phyloP scores from a whole-genome alignment of 2,888 invertebrate genomes.

The Lampropteryx suffumata region DNA sequence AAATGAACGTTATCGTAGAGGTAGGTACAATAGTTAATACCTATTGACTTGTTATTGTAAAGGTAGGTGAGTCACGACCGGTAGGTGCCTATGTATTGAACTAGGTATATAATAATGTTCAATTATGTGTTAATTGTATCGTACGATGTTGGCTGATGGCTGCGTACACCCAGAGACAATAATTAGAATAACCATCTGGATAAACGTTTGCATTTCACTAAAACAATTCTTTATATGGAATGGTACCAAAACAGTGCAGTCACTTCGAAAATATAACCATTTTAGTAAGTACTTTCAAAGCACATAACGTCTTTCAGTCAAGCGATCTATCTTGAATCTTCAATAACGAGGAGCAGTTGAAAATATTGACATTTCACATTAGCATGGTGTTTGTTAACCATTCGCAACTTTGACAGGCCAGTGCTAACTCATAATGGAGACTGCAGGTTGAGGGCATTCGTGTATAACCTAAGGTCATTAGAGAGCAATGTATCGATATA shows the following conservation, averaged over 20 bases:
- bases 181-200: no score
- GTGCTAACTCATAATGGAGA: neutral
- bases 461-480: neutral
- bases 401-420: constrained; percentile 6
- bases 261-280: no score
- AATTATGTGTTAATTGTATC: constrained; percentile 26
- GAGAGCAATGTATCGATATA: neutral
- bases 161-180: no score
- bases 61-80: constrained; percentile 11
- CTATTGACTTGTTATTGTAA: constrained; percentile 14
- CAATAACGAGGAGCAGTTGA: neutral
- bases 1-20: constrained; percentile 14
- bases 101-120: constrained; percentile 1
- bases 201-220: no score
- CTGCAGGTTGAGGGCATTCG: neutral
- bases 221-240: no score
- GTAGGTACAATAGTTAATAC: neutral
- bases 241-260: no score
- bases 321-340: neutral
- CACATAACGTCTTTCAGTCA: no score
- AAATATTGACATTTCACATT: constrained; percentile 13
- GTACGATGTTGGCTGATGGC: constrained; percentile 13
- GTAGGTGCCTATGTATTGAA: constrained; percentile 13
- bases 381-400: constrained; percentile 1
- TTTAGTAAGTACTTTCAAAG: no score